phyloP scores from a whole-genome alignment of 2,888 invertebrate species.

The Seira ritae region DNA sequence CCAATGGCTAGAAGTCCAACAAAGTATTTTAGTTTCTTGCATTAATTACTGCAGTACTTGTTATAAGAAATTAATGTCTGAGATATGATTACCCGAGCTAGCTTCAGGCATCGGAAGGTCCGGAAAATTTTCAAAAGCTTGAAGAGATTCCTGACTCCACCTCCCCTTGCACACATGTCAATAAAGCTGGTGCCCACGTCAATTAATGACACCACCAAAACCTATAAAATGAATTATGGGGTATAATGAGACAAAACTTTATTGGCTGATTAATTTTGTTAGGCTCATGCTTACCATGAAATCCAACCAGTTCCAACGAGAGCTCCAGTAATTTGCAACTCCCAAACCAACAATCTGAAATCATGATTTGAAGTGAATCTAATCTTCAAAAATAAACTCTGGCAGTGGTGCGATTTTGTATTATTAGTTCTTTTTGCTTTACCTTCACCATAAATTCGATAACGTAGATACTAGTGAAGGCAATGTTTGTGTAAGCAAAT shows the following conservation, averaged over 20 bases:
- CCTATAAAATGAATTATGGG: background rate
- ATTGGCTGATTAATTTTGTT: background rate
- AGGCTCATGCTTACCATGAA: slow-evolving; percentile 74
- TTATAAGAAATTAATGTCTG: no score
- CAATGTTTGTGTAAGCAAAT: slow-evolving; percentile 54
- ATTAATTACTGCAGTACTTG: no score
- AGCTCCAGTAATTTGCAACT: slow-evolving; percentile 76
- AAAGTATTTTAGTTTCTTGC: no score
- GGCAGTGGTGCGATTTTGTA: no score
- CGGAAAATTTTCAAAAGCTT: slow-evolving; percentile 39
- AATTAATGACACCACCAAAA: background rate
- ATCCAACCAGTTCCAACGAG: slow-evolving; percentile 80
- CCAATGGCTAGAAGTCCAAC: slow-evolving; percentile 75
- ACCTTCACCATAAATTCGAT: slow-evolving; percentile 69
- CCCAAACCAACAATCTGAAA: slow-evolving; percentile 68
- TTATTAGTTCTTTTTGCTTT: no score
- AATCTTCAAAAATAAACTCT: background rate
- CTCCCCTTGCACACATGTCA: background rate
- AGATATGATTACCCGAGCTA: slow-evolving; percentile 33
- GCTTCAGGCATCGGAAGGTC: slow-evolving; percentile 22
- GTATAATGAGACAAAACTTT: no score
- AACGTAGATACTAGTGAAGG: slow-evolving; percentile 61
- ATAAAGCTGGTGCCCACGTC: background rate
- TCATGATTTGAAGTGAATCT: background rate
- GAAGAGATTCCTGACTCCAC: slow-evolving; percentile 8